These are phyloP conservation scores for Unio delphinus DNA, from an alignment of 2,888 invertebrate genomes.

Conservation along the genomic window DNA sequence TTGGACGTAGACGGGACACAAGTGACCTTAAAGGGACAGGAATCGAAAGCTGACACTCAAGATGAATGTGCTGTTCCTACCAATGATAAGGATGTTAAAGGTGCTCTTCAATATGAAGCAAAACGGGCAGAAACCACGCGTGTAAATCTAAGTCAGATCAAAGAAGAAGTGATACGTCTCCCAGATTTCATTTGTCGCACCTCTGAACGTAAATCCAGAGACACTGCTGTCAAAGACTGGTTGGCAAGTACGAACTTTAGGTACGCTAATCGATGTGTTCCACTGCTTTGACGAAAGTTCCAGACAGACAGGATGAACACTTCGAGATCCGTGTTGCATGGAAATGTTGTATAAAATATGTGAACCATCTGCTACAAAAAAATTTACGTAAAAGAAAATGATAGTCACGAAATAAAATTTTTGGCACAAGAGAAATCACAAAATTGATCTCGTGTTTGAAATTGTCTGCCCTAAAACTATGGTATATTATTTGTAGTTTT, in stretches of 20 bases:
- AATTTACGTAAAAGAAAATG: no score
- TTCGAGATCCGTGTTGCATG: no score
- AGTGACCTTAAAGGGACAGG: conserved; percentile 10
- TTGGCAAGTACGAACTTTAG: conserved; percentile 42
- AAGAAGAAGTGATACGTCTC: conserved; percentile 10
- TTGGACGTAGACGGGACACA: conserved; percentile 6
- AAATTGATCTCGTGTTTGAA: no score
- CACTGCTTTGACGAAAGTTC: conserved; percentile 19
- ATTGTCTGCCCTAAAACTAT: no score
- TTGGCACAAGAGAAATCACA: no score
- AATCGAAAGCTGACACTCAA: conserved; percentile 5
- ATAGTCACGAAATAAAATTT: no score
- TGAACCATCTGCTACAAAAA: no score
- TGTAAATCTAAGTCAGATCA: conserved; percentile 2
- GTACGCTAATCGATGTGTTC: conserved; percentile 37
- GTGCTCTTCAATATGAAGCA: conserved; percentile 3
- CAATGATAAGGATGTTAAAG: not conserved
- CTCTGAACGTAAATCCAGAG: conserved; percentile 53
- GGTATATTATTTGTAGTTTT: no score
- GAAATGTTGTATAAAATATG: no score
- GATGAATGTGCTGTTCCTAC: conserved; percentile 1
- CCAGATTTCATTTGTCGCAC: conserved; percentile 59
- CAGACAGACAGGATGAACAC: no score
- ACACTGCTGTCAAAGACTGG: conserved; percentile 57
- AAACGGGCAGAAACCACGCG: conserved; percentile 4